phyloP scores from a whole-genome alignment of 2,113 vertebrate species.

The cattle (Bos taurus) region ARS-UCD2.0 NC_037329.1:94584501-94585000 shows the following conservation, averaged over 20 bases:
- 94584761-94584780: neutral
- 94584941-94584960: neutral
- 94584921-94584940: neutral
- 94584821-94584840: neutral
- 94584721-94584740: neutral
- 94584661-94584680: neutral
- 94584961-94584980: neutral
- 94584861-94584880: too few relatives aligned
- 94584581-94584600: neutral
- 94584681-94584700: neutral
- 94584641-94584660: neutral
- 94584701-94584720: neutral
- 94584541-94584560: neutral
- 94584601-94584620: neutral
- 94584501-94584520: neutral
- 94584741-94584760: constrained; percentile 50
- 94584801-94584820: neutral
- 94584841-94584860: too few relatives aligned
- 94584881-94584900: neutral
- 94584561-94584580: neutral
- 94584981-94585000: neutral
- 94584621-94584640: neutral
- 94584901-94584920: neutral
- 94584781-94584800: neutral
- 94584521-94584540: neutral